Conservation (phyloP, 1,140 invertebrate species). For the Apocrypta bakeri region DNA sequence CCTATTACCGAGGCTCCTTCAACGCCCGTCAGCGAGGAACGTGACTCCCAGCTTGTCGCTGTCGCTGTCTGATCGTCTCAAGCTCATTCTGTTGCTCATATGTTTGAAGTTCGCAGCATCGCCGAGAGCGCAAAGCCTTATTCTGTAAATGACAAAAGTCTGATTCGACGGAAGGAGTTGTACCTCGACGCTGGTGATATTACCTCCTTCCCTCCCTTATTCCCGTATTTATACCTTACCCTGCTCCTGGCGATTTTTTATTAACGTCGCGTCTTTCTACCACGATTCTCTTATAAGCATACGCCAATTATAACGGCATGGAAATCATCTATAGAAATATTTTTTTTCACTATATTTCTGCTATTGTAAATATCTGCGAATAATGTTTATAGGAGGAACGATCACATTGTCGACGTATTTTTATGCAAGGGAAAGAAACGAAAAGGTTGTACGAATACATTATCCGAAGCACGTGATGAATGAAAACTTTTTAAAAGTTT, state of each 20-base stretch:
- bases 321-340: too few relatives aligned
- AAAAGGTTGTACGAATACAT: too few relatives aligned
- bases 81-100: too few relatives aligned
- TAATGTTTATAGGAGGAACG: too few relatives aligned
- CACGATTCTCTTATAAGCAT: too few relatives aligned
- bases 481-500: background rate
- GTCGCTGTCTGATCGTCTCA: slow-evolving; percentile 56
- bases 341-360: too few relatives aligned
- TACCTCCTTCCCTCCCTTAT: background rate
- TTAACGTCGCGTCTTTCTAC: too few relatives aligned
- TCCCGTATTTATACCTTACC: background rate
- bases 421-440: too few relatives aligned
- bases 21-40: slow-evolving; percentile 67
- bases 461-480: too few relatives aligned
- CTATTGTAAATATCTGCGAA: too few relatives aligned
- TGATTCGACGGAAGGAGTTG: slow-evolving; percentile 4
- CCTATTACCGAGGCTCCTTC: slow-evolving; percentile 71
- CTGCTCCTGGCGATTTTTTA: background rate
- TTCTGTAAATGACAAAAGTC: slow-evolving; percentile 20
- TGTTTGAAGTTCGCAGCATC: background rate
- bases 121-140: background rate
- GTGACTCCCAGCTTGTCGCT: slow-evolving; percentile 60
- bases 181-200: slow-evolving; percentile 15
- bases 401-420: too few relatives aligned
- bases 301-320: too few relatives aligned